These are phyloP conservation scores for Distichodus sexfasciatus DNA, from an alignment of 2,797 vertebrate genomes.

Conservation along the genomic window DNA sequence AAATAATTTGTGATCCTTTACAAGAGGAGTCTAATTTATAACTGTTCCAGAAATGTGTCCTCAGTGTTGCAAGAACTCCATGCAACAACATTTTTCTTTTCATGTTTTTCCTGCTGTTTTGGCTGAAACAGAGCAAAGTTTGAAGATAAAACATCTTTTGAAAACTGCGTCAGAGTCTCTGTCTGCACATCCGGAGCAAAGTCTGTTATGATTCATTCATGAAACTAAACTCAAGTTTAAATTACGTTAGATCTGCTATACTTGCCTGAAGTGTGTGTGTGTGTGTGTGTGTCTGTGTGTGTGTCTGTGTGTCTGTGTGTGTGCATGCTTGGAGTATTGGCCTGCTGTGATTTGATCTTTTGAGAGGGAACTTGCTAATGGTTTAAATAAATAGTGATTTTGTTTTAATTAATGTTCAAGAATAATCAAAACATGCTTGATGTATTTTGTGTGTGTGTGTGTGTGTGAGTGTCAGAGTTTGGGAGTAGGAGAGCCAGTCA, in stretches of 20 bases:
- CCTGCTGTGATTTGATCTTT: too few species aligned
- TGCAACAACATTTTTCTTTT: background rate
- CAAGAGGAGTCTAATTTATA: too few species aligned
- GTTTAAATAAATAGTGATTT: too few species aligned
- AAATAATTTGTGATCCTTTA: too few species aligned
- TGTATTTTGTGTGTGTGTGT: background rate
- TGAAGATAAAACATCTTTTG: too few species aligned
- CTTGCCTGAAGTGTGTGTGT: slow-evolving; percentile 1
- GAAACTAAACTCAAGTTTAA: too few species aligned
- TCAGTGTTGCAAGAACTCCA: background rate
- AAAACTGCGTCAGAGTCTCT: background rate
- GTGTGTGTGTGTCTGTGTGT: slow-evolving; percentile 3
- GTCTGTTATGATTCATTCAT: too few species aligned
- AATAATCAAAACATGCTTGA: too few species aligned
- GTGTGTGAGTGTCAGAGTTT: slow-evolving; percentile 20
- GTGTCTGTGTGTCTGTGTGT: too few species aligned
- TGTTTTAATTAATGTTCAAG: too few species aligned
- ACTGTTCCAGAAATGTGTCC: background rate
- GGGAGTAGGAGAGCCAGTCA: slow-evolving; percentile 10
- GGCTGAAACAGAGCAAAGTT: background rate
- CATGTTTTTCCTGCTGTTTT: background rate
- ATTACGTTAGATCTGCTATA: background rate
- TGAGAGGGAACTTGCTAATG: too few species aligned
- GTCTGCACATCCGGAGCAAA: background rate
- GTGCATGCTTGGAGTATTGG: too few species aligned